phyloP scores from a whole-genome alignment of 2,113 vertebrate species.

The Ciconia stormi region DNA sequence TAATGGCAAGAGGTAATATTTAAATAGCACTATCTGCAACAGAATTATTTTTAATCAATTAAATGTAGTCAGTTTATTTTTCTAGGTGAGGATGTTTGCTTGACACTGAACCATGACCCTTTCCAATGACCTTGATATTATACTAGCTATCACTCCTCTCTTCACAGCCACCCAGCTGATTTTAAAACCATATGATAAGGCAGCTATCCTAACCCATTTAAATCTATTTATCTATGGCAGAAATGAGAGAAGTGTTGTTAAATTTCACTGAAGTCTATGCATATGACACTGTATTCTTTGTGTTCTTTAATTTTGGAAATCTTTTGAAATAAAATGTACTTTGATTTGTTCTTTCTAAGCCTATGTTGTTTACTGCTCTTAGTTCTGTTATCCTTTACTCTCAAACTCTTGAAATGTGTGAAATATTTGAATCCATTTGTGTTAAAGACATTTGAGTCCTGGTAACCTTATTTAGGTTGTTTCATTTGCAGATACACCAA shows the following conservation, averaged over 20 bases:
- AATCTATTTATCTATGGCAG: background rate
- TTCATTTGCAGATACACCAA: background rate
- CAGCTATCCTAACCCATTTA: background rate
- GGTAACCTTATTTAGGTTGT: background rate
- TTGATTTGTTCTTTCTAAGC: background rate
- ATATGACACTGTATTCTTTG: background rate
- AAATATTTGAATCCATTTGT: background rate
- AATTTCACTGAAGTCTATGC: background rate
- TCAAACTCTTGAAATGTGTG: background rate
- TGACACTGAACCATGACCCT: background rate
- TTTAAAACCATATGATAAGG: background rate
- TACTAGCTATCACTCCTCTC: background rate
- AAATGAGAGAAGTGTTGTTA: background rate
- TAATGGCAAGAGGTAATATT: background rate
- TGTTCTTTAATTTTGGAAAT: background rate
- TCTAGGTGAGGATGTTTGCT: background rate
- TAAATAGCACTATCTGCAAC: background rate
- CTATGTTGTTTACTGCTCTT: background rate
- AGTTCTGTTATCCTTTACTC: background rate
- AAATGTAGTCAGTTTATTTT: background rate
- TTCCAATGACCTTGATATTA: background rate
- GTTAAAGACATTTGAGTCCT: background rate
- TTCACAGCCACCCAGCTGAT: background rate
- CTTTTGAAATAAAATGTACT: background rate
- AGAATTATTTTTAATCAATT: background rate